These are phyloP conservation scores for Microhierax caerulescens DNA, from an alignment of 2,797 vertebrate species.

Conservation along the genomic window DNA sequence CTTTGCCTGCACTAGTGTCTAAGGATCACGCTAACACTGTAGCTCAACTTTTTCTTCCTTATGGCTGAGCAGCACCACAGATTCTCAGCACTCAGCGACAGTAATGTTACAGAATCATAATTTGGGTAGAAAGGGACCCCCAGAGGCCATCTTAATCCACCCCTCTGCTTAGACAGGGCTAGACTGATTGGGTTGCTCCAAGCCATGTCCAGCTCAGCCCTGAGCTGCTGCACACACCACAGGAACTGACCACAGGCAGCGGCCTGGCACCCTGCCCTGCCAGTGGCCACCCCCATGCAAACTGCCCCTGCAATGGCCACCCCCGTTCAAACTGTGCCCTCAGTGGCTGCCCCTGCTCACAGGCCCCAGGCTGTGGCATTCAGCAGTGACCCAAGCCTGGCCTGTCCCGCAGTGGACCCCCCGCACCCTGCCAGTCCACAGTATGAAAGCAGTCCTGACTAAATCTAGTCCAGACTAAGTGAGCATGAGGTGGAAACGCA, in stretches of 20 bases:
- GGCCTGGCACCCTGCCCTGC: background rate
- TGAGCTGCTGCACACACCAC: background rate
- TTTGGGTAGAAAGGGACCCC: background rate
- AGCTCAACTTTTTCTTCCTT: background rate
- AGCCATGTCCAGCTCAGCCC: no score
- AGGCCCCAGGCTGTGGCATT: accelerated
- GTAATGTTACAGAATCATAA: background rate
- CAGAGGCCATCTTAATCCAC: background rate
- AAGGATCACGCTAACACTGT: accelerated
- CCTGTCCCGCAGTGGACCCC: background rate
- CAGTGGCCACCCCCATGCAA: background rate
- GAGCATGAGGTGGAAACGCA: background rate
- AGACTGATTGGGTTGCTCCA: background rate
- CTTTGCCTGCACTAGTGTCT: background rate
- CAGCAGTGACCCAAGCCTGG: accelerated
- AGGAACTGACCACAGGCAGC: no score
- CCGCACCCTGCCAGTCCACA: no score
- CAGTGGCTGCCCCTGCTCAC: background rate
- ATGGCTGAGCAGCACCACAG: background rate
- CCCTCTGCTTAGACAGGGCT: background rate
- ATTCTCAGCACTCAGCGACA: background rate
- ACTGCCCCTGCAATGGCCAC: no score
- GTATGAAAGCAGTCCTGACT: background rate
- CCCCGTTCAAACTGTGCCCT: background rate
- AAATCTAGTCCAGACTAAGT: background rate